These are phyloP conservation scores for Drosophila lacertosa DNA, from an alignment of 1,140 invertebrate species.

Conservation along the genomic window DNA sequence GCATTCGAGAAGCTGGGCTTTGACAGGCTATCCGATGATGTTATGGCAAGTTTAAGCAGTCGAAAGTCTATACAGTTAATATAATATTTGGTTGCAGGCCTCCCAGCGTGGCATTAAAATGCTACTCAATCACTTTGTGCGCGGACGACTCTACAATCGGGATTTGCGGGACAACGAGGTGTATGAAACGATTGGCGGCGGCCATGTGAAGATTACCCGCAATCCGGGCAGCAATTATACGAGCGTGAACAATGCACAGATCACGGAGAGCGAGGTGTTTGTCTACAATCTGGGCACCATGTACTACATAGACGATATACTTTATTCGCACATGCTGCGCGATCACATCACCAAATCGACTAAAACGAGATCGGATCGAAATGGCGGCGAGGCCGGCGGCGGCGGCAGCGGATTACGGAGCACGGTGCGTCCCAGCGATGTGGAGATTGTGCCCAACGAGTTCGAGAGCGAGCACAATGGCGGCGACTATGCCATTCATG, in stretches of 20 bases:
- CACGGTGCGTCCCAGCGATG: slow-evolving; percentile 71
- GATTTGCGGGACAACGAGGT: slow-evolving; percentile 85
- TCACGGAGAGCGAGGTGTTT: slow-evolving; percentile 86
- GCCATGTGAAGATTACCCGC: slow-evolving; percentile 85
- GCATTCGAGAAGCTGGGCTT: slow-evolving; percentile 86
- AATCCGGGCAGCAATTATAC: slow-evolving; percentile 85
- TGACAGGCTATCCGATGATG: slow-evolving; percentile 86
- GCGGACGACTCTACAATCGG: slow-evolving; percentile 86
- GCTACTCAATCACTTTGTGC: slow-evolving; percentile 87
- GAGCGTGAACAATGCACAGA: slow-evolving; percentile 85
- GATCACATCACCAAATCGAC: slow-evolving; percentile 65
- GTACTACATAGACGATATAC: slow-evolving; percentile 86
- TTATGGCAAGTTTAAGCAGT: slow-evolving; percentile 74
- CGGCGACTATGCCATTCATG: slow-evolving; percentile 77
- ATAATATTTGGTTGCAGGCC: slow-evolving; percentile 57
- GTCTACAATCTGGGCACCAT: slow-evolving; percentile 87
- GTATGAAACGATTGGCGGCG: slow-evolving; percentile 85
- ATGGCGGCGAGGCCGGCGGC: slow-evolving; percentile 55
- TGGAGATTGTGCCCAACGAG: slow-evolving; percentile 85
- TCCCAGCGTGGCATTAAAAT: slow-evolving; percentile 85
- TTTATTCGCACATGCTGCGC: slow-evolving; percentile 84
- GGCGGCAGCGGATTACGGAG: slow-evolving; percentile 65
- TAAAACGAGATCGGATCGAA: slow-evolving; percentile 71
- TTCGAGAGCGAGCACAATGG: slow-evolving; percentile 72
- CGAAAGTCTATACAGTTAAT: background rate